phyloP scores from a whole-genome alignment of 2,888 invertebrate genomes.

The Aplocera efformata region DNA sequence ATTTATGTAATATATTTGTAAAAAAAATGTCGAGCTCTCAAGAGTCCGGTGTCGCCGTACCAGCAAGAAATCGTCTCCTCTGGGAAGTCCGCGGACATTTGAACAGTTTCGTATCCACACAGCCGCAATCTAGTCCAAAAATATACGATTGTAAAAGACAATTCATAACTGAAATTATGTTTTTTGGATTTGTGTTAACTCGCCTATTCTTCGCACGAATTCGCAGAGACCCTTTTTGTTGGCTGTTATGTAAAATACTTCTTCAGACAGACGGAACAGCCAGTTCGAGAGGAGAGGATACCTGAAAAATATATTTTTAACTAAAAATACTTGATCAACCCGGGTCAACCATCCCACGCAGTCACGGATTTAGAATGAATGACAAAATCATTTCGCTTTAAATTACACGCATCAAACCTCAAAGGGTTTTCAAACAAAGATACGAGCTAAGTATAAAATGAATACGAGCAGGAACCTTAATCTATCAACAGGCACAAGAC shows the following conservation, averaged over 20 bases:
- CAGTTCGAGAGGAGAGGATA: constrained; percentile 50
- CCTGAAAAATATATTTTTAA: constrained; percentile 38
- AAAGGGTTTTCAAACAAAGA: no score
- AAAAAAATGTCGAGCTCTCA: no score
- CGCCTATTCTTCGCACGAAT: constrained; percentile 61
- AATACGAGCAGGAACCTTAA: constrained; percentile 32
- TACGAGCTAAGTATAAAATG: no score
- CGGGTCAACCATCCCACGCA: no score
- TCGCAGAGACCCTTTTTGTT: constrained; percentile 58
- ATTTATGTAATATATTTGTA: no score
- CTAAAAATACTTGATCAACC: no score
- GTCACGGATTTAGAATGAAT: no score
- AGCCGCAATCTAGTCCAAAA: constrained; percentile 49
- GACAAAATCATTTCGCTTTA: no score
- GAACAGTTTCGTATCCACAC: constrained; percentile 38
- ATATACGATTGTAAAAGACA: constrained; percentile 23
- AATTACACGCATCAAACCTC: no score
- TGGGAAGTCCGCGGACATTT: constrained; percentile 52
- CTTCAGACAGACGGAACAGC: constrained; percentile 50
- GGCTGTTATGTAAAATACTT: constrained; percentile 51
- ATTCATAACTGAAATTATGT: constrained; percentile 20
- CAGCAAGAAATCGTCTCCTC: constrained; percentile 40
- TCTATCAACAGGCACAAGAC: constrained; percentile 52
- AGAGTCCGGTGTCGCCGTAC: constrained; percentile 14
- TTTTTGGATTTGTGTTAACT: constrained; percentile 46